Conservation (phyloP, 2,888 invertebrate species). For the Priocnemis perturbator region DNA sequence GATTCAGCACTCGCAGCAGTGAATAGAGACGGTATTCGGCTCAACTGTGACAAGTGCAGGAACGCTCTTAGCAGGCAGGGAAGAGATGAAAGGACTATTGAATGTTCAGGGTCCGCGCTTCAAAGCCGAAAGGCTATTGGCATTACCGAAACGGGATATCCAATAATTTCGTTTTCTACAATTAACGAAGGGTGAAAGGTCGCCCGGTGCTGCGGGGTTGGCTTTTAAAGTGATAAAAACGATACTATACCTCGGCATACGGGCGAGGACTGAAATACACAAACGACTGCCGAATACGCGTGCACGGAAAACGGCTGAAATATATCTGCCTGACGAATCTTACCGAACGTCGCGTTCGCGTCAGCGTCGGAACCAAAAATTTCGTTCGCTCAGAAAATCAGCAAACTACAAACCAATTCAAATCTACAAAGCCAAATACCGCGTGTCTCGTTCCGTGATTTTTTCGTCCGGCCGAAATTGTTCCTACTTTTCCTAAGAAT, state of each 20-base stretch:
- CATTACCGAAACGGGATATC: slow-evolving; percentile 37
- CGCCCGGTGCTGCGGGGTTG: slow-evolving; percentile 24
- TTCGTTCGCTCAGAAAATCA: no score
- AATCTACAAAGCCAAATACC: no score
- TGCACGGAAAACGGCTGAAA: no score
- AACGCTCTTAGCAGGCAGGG: slow-evolving; percentile 19
- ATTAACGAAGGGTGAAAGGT: slow-evolving; percentile 33
- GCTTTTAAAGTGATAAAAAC: slow-evolving; percentile 27
- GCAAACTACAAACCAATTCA: no score
- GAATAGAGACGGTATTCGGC: no score
- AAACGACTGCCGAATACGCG: no score
- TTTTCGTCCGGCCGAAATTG: background rate
- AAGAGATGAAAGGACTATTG: slow-evolving; percentile 31
- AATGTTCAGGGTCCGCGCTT: slow-evolving; percentile 26
- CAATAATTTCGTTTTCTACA: slow-evolving; percentile 33
- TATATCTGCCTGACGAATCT: no score
- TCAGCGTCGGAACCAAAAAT: no score
- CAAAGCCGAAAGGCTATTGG: slow-evolving; percentile 31
- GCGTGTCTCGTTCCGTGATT: background rate
- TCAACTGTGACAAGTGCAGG: slow-evolving; percentile 10
- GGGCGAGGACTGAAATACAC: background rate
- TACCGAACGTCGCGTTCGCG: no score
- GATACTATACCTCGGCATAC: background rate
- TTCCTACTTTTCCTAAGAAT: no score
- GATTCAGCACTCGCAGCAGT: background rate